phyloP scores from a whole-genome alignment of 2,888 invertebrate genomes.

The Salpingus planirostris region DNA sequence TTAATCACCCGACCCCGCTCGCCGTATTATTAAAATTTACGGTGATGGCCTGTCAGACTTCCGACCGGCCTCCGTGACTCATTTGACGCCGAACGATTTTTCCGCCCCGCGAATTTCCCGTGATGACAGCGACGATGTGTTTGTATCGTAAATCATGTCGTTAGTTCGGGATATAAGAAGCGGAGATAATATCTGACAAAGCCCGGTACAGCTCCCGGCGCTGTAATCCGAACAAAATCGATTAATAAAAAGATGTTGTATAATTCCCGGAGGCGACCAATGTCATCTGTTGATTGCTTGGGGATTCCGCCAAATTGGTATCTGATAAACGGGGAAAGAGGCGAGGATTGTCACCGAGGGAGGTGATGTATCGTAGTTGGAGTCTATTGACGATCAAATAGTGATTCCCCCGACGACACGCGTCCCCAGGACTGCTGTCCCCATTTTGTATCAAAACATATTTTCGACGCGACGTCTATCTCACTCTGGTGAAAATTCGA shows the following conservation, averaged over 20 bases:
- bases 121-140: too few relatives aligned
- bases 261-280: conserved; percentile 32
- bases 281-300: conserved; percentile 39
- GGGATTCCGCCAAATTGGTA: conserved; percentile 36
- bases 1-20: too few relatives aligned
- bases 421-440: conserved; percentile 9
- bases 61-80: too few relatives aligned
- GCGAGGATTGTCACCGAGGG: conserved; percentile 18
- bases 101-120: too few relatives aligned
- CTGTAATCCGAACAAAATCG: conserved; percentile 34
- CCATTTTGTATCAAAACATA: conserved; percentile 9
- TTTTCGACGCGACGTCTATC: conserved; percentile 7
- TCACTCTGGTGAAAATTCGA: background rate
- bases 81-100: too few relatives aligned
- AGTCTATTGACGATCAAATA: conserved; percentile 27
- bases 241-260: conserved; percentile 39
- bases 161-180: too few relatives aligned
- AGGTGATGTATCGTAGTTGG: conserved; percentile 22
- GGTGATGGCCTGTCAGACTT: too few relatives aligned
- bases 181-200: conserved; percentile 22
- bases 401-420: conserved; percentile 15
- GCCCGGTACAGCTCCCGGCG: conserved; percentile 28
- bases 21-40: too few relatives aligned
- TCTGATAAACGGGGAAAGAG: conserved; percentile 15
- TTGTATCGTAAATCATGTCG: too few relatives aligned